These are phyloP conservation scores for Phoxinus dragarum DNA, from an alignment of 2,797 vertebrate genomes.

Conservation along the genomic window DNA sequence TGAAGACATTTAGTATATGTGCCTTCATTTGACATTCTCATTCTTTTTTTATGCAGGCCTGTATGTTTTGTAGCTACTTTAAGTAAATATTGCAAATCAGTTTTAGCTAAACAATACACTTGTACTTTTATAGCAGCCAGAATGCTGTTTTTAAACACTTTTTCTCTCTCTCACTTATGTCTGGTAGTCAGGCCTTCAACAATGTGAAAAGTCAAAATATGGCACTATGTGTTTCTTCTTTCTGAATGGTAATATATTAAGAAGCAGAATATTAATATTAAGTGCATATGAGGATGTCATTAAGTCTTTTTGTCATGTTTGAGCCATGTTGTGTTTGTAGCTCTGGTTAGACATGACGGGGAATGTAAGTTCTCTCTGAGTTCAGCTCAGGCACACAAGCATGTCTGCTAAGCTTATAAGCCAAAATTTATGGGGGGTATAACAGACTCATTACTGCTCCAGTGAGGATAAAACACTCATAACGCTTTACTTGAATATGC, in stretches of 20 bases:
- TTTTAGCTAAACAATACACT: not conserved
- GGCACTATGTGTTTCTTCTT: not conserved
- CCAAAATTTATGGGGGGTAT: slow-evolving; percentile 80
- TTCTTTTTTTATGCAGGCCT: not conserved
- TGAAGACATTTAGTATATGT: not conserved
- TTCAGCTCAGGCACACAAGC: slow-evolving; percentile 36
- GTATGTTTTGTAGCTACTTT: not conserved
- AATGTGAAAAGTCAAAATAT: not conserved
- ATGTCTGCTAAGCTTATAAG: slow-evolving; percentile 69
- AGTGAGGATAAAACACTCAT: slow-evolving; percentile 68
- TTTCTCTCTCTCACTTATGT: not conserved
- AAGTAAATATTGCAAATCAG: not conserved
- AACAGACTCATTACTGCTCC: slow-evolving; percentile 78
- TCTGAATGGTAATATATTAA: not conserved
- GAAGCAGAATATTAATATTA: not conserved
- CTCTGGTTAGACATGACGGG: slow-evolving; percentile 30
- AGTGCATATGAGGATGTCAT: not conserved
- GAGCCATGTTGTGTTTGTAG: not conserved
- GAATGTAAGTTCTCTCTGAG: slow-evolving; percentile 20
- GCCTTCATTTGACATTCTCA: not conserved
- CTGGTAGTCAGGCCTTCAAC: not conserved
- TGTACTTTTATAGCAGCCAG: not conserved
- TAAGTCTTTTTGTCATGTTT: not conserved
- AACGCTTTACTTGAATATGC: slow-evolving; percentile 66
- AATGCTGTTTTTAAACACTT: not conserved